Evolutionary conservation across 2,113 vertebrate genomes (phyloP), one percentile per base, ranked within the genome.

Genomic region (Brachirus orientalis): DNA sequence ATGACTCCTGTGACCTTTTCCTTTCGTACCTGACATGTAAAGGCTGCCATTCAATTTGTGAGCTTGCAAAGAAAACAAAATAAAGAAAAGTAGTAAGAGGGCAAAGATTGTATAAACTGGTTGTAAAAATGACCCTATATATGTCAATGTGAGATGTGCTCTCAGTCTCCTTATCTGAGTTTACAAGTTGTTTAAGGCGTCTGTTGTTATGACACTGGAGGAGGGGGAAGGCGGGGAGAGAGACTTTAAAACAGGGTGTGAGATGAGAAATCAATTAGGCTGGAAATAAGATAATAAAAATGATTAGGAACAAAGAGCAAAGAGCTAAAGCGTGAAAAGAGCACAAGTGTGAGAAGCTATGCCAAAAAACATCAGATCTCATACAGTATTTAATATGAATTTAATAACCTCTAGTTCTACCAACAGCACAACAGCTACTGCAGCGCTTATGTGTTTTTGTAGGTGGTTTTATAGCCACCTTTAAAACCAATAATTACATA

Each of bases 251-350:
- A 62, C 71, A 77, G 46, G 48, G 64, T 62, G 66, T 13, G 10
- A 46, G 65, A 82, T 33, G 55, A 82, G 61, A 83, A 84, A 85
- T 85, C 83, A 88, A 85, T 89, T 89, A 82, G 81, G 85, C 86
- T 72, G 69, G 86, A 88, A 90, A 88, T 86, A 63, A 84, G 80
- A 89, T 85, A 48, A 69, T 88, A 80, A 89, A 85, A 83, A 84
- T 74, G 64, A 77, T 79, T 76, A 66, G 63, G 66, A 69, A 82
- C 75, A 83, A 83, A 85, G 82, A 84, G n/a, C n/a, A n/a, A n/a
- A n/a, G n/a, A n/a, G n/a, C n/a, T n/a, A n/a, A n/a, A n/a, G n/a
- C n/a, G n/a, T n/a, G n/a, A n/a, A n/a, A n/a, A n/a, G n/a, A n/a
- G n/a, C n/a, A n/a, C n/a, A n/a, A n/a, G n/a, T n/a, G n/a, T n/a